Conservation (phyloP, 2,888 invertebrate species). For the Drosophila picticornis region DNA sequence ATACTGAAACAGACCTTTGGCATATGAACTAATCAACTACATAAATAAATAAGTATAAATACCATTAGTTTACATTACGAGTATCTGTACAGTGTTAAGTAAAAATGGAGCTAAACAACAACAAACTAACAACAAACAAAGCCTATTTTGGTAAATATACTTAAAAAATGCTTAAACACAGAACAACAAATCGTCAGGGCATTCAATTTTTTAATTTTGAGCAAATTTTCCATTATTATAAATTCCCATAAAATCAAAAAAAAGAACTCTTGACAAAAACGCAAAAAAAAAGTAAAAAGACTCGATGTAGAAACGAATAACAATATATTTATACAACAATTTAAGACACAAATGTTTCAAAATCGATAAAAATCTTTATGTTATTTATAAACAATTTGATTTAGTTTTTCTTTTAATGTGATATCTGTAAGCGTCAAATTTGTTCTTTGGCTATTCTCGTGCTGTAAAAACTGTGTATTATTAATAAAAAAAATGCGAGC, state of each 20-base stretch:
- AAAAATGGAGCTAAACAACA: conserved; percentile 68
- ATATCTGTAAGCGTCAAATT: conserved; percentile 66
- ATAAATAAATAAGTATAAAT: conserved; percentile 71
- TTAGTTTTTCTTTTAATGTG: conserved; percentile 73
- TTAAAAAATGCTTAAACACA: conserved; percentile 34
- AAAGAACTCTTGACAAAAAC: conserved; percentile 41
- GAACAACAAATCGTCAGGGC: conserved; percentile 60
- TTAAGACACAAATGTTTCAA: conserved; percentile 67
- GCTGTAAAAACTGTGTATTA: conserved; percentile 61
- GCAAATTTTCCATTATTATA: conserved; percentile 40
- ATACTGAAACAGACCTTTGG: conserved; percentile 47
- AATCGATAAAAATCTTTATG: conserved; percentile 51
- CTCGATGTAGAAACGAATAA: conserved; percentile 61
- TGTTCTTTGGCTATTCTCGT: conserved; percentile 66
- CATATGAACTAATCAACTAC: conserved; percentile 70
- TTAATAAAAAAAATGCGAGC: conserved; percentile 32
- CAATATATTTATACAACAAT: conserved; percentile 59
- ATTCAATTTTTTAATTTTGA: conserved; percentile 45
- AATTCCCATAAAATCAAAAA: conserved; percentile 41
- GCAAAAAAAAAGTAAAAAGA: conserved; percentile 53
- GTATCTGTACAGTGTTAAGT: conserved; percentile 79
- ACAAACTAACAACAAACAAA: conserved; percentile 42
- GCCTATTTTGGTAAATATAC: conserved; percentile 74
- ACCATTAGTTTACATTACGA: conserved; percentile 75
- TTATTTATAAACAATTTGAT: conserved; percentile 62